Conservation (phyloP, 2,888 invertebrate species). For the Bombylius major region DNA sequence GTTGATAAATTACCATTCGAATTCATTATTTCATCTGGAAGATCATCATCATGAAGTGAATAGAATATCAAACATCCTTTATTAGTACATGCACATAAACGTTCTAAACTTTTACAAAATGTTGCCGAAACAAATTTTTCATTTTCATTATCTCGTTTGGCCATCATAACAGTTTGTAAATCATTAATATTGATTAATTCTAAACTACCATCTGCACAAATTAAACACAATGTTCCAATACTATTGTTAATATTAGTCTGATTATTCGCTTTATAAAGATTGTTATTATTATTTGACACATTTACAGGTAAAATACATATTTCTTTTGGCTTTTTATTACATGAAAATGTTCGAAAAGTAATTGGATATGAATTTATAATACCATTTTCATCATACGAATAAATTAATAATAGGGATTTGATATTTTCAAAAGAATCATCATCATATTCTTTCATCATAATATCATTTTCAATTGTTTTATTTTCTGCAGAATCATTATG, state of each 20-base stretch:
- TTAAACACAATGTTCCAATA: conserved; percentile 39
- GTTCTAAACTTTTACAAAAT: conserved; percentile 78
- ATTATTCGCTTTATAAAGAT: conserved; percentile 3
- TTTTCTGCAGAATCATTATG: too few relatives aligned
- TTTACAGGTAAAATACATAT: conserved; percentile 51
- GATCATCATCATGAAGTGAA: conserved; percentile 41
- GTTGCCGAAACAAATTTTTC: conserved; percentile 68
- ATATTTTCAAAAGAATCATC: too few relatives aligned
- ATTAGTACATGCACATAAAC: conserved; percentile 71
- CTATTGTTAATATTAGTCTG: too few relatives aligned
- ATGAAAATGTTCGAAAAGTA: conserved; percentile 40
- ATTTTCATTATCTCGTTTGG: conserved; percentile 53
- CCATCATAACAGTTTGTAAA: conserved; percentile 44
- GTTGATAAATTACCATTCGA: too few relatives aligned
- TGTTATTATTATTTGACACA: conserved; percentile 31
- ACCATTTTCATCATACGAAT: too few relatives aligned
- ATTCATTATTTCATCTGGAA: too few relatives aligned
- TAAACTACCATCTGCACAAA: conserved; percentile 62
- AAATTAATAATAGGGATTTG: too few relatives aligned
- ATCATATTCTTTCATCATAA: too few relatives aligned
- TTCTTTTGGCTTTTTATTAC: conserved; percentile 55
- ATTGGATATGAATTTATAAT: too few relatives aligned
- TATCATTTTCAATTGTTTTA: too few relatives aligned
- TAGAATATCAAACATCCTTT: conserved; percentile 74
- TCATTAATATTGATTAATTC: conserved; percentile 59